A percentile compares a stretch with the other conserved stretches of the same genome.
These are phyloP conservation scores for Torymus texanus DNA, from an alignment of 2,888 invertebrate genomes.

Conservation along the genomic window DNA sequence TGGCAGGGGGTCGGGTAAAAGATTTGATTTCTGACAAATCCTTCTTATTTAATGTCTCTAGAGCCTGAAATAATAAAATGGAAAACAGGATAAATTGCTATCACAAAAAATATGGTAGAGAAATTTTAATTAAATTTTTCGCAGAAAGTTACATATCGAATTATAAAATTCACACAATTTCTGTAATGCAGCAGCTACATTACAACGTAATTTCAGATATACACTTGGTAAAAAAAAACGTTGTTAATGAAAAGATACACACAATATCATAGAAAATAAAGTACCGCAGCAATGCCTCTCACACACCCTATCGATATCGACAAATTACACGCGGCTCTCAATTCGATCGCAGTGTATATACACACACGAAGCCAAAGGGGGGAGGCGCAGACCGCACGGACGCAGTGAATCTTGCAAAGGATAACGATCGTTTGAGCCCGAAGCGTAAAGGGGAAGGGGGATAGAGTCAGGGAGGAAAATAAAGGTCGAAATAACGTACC, in stretches of 20 bases:
- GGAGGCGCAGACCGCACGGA: neutral
- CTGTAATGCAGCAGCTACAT: too few species aligned
- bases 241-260: too few species aligned
- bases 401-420: slow-evolving; percentile 25
- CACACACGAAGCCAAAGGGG: neutral
- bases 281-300: too few species aligned
- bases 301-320: neutral
- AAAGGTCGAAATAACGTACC: slow-evolving; percentile 66
- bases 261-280: too few species aligned
- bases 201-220: too few species aligned
- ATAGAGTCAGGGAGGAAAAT: neutral
- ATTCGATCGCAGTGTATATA: slow-evolving; percentile 15
- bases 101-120: too few species aligned
- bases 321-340: neutral
- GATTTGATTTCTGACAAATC: slow-evolving; percentile 94
- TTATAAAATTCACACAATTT: too few species aligned
- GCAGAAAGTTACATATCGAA: too few species aligned
- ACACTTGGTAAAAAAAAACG: too few species aligned
- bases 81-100: too few species aligned
- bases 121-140: too few species aligned
- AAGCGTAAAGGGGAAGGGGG: neutral
- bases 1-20: slow-evolving; percentile 89
- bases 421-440: neutral
- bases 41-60: slow-evolving; percentile 89
- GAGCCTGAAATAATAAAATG: slow-evolving; percentile 80